Evolutionary conservation across 2,113 vertebrate genomes (phyloP).

Genomic region (Mastomys natalensis): DNA sequence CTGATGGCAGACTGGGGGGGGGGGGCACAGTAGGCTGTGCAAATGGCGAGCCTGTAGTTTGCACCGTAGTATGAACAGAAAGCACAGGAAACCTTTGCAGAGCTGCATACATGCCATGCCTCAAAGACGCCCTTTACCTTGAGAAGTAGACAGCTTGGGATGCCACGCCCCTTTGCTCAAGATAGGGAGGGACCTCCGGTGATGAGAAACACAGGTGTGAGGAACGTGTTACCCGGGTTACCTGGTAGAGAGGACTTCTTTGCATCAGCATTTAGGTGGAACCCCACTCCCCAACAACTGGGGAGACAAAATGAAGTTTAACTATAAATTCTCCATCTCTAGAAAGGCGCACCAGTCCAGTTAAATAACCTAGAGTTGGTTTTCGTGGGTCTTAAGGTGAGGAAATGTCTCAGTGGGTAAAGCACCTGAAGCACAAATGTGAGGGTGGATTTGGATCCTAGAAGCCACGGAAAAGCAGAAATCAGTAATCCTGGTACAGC

Average conservation of each 20-base stretch:
- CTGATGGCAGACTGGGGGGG: background rate
- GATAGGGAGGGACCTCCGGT: background rate
- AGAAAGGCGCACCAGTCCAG: background rate
- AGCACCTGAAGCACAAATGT: background rate
- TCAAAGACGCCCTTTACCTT: background rate
- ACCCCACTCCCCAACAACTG: no score
- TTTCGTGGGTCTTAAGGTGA: background rate
- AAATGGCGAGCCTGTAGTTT: background rate
- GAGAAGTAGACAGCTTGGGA: background rate
- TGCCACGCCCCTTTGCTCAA: accelerated
- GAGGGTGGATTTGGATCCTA: background rate
- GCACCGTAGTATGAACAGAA: background rate
- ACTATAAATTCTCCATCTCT: background rate
- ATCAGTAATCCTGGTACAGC: background rate
- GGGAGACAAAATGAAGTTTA: background rate
- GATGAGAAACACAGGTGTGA: background rate
- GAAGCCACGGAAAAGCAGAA: background rate
- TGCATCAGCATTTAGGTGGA: no score
- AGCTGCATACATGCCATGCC: background rate
- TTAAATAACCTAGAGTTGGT: background rate
- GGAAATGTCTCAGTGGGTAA: background rate
- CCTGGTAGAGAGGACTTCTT: background rate
- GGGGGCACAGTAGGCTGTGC: no score
- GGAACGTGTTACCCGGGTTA: accelerated
- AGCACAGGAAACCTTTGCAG: background rate